These are phyloP conservation scores for Macrotus californicus DNA, from an alignment of 2,113 vertebrate species.

Conservation along the genomic window DNA sequence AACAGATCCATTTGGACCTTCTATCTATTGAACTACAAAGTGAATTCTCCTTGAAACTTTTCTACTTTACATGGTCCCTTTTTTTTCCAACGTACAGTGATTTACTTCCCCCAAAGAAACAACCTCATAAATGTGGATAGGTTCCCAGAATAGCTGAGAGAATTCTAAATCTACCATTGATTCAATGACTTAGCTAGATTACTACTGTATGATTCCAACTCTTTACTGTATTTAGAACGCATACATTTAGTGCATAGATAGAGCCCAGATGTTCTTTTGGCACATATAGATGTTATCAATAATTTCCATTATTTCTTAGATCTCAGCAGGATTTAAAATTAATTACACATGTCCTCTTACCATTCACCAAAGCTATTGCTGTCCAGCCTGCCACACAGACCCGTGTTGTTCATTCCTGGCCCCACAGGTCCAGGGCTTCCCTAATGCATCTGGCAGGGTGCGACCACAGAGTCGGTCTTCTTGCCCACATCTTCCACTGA, in stretches of 20 bases:
- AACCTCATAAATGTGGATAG: background rate
- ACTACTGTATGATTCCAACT: background rate
- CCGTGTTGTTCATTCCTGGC: background rate
- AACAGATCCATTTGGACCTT: background rate
- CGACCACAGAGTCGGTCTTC: background rate
- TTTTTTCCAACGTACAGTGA: background rate
- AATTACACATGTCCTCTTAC: conserved; percentile 1
- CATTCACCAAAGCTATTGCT: background rate
- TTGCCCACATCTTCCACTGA: background rate
- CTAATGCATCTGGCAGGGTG: background rate
- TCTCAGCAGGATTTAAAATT: background rate
- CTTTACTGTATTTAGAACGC: background rate
- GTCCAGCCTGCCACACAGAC: background rate
- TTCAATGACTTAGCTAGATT: background rate
- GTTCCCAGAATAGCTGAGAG: background rate
- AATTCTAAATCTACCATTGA: conserved; percentile 8
- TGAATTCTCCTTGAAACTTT: background rate
- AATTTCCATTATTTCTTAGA: conserved; percentile 21
- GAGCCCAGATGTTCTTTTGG: conserved; percentile 12
- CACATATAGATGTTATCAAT: background rate
- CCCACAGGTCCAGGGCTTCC: background rate
- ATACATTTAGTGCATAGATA: background rate
- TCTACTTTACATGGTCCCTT: background rate
- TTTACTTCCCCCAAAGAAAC: background rate
- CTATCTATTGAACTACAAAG: background rate